Base-by-base conservation (phyloP, 2,113 vertebrate species). In the Oenanthe melanoleuca region DNA sequence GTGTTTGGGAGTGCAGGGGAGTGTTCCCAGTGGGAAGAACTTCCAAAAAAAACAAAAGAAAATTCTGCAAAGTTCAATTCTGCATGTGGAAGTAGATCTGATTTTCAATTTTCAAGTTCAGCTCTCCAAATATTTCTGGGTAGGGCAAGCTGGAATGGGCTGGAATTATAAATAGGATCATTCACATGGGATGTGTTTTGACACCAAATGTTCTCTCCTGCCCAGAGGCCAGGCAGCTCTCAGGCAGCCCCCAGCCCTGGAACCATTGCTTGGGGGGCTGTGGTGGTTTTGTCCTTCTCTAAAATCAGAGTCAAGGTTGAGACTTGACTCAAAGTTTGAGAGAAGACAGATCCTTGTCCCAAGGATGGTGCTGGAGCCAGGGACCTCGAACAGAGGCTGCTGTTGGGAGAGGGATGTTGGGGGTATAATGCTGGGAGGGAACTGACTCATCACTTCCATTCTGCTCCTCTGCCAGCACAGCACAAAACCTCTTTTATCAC, bases 381-480 rank as follows among this genome's bases (percentile, higher is more conserved):
- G 73, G 70, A 34, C 52, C 47, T 45, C 7, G 2, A 63, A 91
- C 89, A 96, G 93, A 89, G 89, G 87, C 87, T 88, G 94, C 87
- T 70, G 93, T 89, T 4, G 94, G 93, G 73, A 44, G 74, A 63
- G 50, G 67, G 79, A 28, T 65, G 71, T 38, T 42, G 88, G 70
- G 85, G 65, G 34, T 13, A 31, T 72, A 55, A 37, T 29, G 57
- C 73, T 89, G 67, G 79, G 71, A 93, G 64, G 75, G 88, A 78
- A 78, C 95, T 95, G 93, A 93, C 82, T 96, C 93, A 94, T 80
- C 93, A 78, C 87, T 86, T 89, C 93, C 59, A 49, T 86, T 73
- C 81, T 55, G 80, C 92, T 94, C 47, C 64, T 95, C 85, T 91
- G 90, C 94, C 94, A 96, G 80, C 34, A 11, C 47, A 49, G 60